These are phyloP conservation scores for Trematomus bernacchii DNA, from an alignment of 2,797 vertebrate species.

Conservation along the genomic window DNA sequence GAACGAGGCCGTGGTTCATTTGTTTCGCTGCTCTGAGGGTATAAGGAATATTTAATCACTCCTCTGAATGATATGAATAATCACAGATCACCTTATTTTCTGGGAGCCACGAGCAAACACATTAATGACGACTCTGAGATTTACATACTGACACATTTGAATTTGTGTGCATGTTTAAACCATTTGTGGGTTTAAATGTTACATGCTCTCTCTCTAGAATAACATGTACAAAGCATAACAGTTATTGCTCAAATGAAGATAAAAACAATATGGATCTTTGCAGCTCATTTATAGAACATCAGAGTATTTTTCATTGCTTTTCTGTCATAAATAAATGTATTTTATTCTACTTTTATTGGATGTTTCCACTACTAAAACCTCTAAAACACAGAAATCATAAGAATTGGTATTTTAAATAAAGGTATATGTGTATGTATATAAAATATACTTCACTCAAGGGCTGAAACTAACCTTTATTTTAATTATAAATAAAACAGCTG, in stretches of 20 bases:
- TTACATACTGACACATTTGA: constrained; percentile 72
- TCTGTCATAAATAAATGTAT: not conserved
- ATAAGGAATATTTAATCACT: constrained; percentile 88
- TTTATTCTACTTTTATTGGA: not conserved
- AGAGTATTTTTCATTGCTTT: not conserved
- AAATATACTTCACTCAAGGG: not conserved
- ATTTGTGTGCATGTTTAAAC: constrained; percentile 48
- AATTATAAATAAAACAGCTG: not conserved
- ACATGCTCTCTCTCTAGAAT: constrained; percentile 10
- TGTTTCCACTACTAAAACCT: not conserved
- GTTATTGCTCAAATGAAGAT: constrained; percentile 3
- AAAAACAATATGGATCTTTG: not conserved
- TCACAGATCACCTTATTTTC: constrained; percentile 82
- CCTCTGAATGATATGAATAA: constrained; percentile 88
- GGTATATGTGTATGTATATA: not conserved
- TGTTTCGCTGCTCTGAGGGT: constrained; percentile 85
- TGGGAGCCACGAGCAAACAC: constrained; percentile 67
- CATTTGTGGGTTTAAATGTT: constrained; percentile 36
- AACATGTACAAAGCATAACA: not conserved
- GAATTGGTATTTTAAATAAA: not conserved
- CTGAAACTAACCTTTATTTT: not conserved
- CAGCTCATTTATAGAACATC: not conserved
- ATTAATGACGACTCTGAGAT: constrained; percentile 71
- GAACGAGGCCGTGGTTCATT: constrained; percentile 83
- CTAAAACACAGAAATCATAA: not conserved